A percentile compares a stretch with the other conserved stretches of the same genome.
Conservation (phyloP, 2,113 vertebrate genomes). For the Heliornis fulica region DNA sequence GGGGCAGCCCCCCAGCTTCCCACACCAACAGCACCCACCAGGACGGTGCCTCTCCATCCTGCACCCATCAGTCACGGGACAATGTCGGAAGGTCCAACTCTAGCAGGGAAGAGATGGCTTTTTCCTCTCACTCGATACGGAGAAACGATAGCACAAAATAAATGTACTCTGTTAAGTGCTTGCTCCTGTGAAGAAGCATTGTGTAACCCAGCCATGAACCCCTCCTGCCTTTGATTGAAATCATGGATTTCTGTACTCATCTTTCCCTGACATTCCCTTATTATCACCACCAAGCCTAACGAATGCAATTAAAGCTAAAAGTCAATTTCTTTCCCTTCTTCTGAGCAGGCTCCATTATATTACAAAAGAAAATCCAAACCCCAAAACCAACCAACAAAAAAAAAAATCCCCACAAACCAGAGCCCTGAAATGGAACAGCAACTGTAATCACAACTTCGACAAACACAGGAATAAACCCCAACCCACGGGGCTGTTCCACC, state of each 20-base stretch:
- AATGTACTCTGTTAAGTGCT: not conserved
- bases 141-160: not conserved
- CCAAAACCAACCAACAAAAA: too few relatives aligned
- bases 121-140: not conserved
- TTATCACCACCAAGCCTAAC: constrained; percentile 52
- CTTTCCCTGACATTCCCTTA: constrained; percentile 44
- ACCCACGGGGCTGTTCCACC: fast-evolving
- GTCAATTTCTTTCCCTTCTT: constrained; percentile 27
- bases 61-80: not conserved
- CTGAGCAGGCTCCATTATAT: constrained; percentile 31
- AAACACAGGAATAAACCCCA: not conserved
- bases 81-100: not conserved
- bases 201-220: not conserved
- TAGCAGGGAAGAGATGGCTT: not conserved
- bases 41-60: fast-evolving
- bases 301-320: constrained; percentile 65
- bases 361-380: not conserved
- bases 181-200: fast-evolving
- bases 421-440: not conserved
- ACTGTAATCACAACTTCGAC: not conserved
- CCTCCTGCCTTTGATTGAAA: not conserved
- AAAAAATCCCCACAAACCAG: not conserved
- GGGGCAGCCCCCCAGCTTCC: not conserved
- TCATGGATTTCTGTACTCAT: not conserved
- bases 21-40: fast-evolving